Evolutionary conservation across 2,113 vertebrate species (phyloP).

Genomic region (Anoura caudifer): DNA sequence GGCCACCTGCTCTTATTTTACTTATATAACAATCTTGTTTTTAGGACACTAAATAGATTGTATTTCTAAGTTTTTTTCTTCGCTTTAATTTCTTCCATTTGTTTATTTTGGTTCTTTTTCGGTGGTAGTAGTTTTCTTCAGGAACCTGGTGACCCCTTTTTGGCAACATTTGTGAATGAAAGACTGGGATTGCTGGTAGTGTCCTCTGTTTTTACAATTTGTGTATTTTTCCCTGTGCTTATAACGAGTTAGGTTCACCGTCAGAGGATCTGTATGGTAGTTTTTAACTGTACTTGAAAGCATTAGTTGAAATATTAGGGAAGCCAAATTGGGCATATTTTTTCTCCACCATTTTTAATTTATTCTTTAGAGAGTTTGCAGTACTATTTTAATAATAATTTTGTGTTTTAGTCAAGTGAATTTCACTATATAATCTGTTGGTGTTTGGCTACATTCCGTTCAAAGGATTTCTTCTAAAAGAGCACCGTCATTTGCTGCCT

Average conservation of each 20-base stretch:
- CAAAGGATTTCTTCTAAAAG: neutral
- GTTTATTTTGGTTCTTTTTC: neutral
- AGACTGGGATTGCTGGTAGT: neutral
- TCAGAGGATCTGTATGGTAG: neutral
- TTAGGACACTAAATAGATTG: neutral
- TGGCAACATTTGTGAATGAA: neutral
- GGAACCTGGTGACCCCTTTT: neutral
- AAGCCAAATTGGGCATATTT: neutral
- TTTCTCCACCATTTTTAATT: neutral
- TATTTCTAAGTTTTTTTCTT: neutral
- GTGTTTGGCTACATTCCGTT: neutral
- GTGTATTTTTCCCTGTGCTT: neutral
- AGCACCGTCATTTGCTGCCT: neutral
- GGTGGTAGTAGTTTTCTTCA: neutral
- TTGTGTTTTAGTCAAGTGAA: neutral
- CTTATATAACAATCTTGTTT: neutral
- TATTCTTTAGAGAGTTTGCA: neutral
- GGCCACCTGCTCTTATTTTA: neutral
- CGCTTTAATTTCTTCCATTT: neutral
- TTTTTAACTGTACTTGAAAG: neutral
- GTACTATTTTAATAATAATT: conserved; percentile 7
- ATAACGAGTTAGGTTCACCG: neutral
- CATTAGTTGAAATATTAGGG: neutral
- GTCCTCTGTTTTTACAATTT: neutral
- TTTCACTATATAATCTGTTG: neutral